A percentile compares a stretch with the other conserved stretches of the same genome.
phyloP scores from a whole-genome alignment of 2,797 vertebrate genomes.

The Bradypodion pumilum region DNA sequence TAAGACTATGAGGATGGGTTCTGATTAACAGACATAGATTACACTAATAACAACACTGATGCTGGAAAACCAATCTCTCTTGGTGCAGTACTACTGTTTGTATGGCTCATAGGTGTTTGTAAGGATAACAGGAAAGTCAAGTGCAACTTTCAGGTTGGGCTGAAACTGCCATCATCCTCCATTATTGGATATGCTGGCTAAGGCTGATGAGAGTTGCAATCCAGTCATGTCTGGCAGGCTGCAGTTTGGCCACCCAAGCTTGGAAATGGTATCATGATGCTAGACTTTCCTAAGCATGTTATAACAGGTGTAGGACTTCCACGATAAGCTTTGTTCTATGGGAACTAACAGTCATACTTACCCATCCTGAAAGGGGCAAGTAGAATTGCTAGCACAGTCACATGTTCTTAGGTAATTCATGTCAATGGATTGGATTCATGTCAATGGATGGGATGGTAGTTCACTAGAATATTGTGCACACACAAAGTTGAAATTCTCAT shows the following conservation, averaged over 20 bases:
- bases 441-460: neutral
- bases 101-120: too few relatives aligned
- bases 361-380: neutral
- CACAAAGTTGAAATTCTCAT: neutral
- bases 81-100: neutral
- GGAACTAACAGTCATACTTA: neutral
- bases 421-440: too few relatives aligned
- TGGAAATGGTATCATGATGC: neutral
- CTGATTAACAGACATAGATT: neutral
- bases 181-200: too few relatives aligned
- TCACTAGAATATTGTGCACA: neutral
- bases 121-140: too few relatives aligned
- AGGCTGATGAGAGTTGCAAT: too few relatives aligned
- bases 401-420: neutral
- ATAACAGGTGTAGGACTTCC: neutral
- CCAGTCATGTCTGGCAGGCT: too few relatives aligned
- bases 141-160: neutral
- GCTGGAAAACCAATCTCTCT: neutral
- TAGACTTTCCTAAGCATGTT: neutral
- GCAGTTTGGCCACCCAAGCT: too few relatives aligned
- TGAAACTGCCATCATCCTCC: neutral
- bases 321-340: too few relatives aligned
- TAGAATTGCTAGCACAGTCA: neutral
- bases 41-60: neutral
- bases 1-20: neutral